phyloP scores from a whole-genome alignment of 1,140 invertebrate species.

The Zaprionus kolodkinae region DNA sequence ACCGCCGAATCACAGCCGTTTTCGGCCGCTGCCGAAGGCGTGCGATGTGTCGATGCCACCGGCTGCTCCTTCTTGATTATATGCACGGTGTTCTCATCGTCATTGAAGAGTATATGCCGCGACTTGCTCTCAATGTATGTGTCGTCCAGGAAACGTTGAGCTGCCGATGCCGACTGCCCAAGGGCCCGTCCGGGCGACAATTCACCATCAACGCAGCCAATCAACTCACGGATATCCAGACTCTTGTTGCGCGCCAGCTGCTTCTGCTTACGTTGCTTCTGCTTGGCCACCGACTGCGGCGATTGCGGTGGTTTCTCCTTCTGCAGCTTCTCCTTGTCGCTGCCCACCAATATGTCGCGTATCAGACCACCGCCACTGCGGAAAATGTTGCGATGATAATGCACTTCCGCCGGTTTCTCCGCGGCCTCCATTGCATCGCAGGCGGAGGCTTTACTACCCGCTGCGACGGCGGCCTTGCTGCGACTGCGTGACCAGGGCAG shows the following conservation, averaged over 20 bases:
- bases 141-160: slow-evolving; percentile 73
- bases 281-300: slow-evolving; percentile 46
- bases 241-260: slow-evolving; percentile 75
- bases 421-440: slow-evolving; percentile 1
- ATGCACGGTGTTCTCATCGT: slow-evolving; percentile 79
- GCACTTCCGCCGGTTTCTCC: slow-evolving; percentile 54
- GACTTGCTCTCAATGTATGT: slow-evolving; percentile 79
- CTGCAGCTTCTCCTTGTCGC: slow-evolving; percentile 64
- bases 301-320: slow-evolving; percentile 72
- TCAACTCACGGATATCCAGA: slow-evolving; percentile 76
- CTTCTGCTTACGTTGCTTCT: slow-evolving; percentile 61
- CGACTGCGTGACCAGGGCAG: slow-evolving; percentile 73
- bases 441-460: slow-evolving; percentile 38
- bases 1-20: slow-evolving; percentile 52
- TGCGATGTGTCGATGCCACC: slow-evolving; percentile 46
- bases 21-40: background rate
- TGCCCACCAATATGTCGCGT: slow-evolving; percentile 73
- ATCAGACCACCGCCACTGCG: slow-evolving; percentile 77
- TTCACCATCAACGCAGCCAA: slow-evolving; percentile 69
- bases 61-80: slow-evolving; percentile 80
- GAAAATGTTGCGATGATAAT: slow-evolving; percentile 78
- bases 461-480: slow-evolving; percentile 44
- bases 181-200: slow-evolving; percentile 26
- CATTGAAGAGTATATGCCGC: slow-evolving; percentile 81
- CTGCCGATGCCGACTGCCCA: background rate